phyloP scores from a whole-genome alignment of 2,113 vertebrate genomes.

The Ellobius talpinus region DNA sequence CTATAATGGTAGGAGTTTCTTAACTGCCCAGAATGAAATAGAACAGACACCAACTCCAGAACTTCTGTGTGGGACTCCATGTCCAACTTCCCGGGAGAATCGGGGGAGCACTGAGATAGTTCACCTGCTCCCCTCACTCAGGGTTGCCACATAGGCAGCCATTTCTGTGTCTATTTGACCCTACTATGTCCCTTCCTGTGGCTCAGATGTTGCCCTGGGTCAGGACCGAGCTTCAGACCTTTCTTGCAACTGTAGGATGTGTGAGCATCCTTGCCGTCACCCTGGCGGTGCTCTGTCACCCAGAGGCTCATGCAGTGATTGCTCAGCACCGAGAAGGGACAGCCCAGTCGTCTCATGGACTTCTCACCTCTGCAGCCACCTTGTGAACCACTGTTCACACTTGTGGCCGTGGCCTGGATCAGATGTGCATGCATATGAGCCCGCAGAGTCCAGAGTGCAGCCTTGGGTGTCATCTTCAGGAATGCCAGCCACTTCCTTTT shows the following conservation, averaged over 20 bases:
- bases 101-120: not conserved
- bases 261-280: rapidly evolving
- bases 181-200: rapidly evolving
- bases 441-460: not conserved
- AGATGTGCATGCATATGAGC: rapidly evolving
- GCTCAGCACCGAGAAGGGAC: not conserved
- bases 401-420: not conserved
- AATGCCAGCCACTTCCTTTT: not conserved
- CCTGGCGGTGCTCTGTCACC: rapidly evolving
- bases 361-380: not conserved
- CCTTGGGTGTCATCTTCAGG: not conserved
- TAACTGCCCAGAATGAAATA: not conserved
- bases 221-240: rapidly evolving
- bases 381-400: rapidly evolving
- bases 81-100: not conserved
- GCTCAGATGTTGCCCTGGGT: rapidly evolving
- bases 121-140: not conserved
- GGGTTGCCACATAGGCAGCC: not conserved
- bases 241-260: rapidly evolving
- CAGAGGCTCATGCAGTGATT: not conserved
- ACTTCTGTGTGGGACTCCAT: rapidly evolving
- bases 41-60: not conserved
- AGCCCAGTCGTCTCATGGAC: not conserved
- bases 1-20: not conserved
- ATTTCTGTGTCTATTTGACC: not conserved